Evolutionary conservation across 2,888 invertebrate species (phyloP), one percentile per base, ranked within the genome.

Genomic region (Arrhopalites spinosus): DNA sequence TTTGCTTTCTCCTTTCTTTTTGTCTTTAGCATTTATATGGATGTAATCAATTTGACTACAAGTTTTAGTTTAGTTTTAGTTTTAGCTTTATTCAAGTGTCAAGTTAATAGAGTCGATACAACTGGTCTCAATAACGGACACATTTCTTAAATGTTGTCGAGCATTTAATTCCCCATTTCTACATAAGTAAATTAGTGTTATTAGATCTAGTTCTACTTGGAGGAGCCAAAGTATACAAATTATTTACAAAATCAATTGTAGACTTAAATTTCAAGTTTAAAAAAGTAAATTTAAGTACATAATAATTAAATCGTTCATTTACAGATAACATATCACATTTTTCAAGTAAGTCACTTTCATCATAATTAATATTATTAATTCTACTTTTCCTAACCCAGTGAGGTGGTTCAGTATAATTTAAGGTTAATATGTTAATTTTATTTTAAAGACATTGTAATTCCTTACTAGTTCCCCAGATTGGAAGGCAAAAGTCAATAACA

Each of bases 361-460:
- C 1, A 13, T 11, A 11, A 13, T 43, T 68, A 25, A 5, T 13
- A 20, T 43, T 25, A 17, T 11, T 11, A 2, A 23, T 25, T 7
- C 25, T 2, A 25, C 47, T 17, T 47, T 68, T 50, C 17, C 17
- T 45, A 13, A 7, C 3, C 25, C 25, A 23, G 8, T 68, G 13
- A 11, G 8, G 45, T 2, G 23, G 27, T 7, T 47, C 45, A 3
- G 5, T 17, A 68, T 53, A 50, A 17, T n/a, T 47, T 29, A 17
- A 50, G 0, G 53, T 1, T 43, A 15, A 59, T 17, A 25, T 20
- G 20, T 71, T 45, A 29, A 71, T 71, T 27, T 71, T 71, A n/a
- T 20, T 2, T 59, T 71, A 61, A 7, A 59, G n/a, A 13, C 23
- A 43, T 13, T 43, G 64, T 43, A 50, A 13, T 2, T 70, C 30